Conservation (phyloP, 2,797 vertebrate species). For the Rhodeus uyekii region DNA sequence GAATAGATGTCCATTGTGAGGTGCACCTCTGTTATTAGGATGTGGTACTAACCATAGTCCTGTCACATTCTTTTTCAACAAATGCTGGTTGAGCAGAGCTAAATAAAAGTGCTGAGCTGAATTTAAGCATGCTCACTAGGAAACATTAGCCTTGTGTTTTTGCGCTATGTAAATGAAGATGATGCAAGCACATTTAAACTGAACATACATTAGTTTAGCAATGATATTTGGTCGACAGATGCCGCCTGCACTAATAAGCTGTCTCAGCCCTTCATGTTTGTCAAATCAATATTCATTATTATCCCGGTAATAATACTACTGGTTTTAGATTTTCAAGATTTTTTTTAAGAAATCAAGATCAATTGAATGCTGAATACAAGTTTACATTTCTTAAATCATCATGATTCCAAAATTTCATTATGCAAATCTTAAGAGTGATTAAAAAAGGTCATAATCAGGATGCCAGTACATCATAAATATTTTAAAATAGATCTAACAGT, state of each 20-base stretch:
- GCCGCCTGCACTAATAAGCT: neutral
- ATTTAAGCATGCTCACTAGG: neutral
- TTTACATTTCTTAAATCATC: too few species aligned
- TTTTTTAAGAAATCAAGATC: too few species aligned
- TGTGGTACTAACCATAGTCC: conserved; percentile 17
- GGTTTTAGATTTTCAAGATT: too few species aligned
- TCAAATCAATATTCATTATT: conserved; percentile 7
- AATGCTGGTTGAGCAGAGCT: neutral
- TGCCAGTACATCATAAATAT: too few species aligned
- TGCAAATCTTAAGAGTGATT: too few species aligned
- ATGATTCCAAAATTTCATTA: too few species aligned
- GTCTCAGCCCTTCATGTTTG: neutral
- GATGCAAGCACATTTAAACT: neutral
- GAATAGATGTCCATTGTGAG: neutral
- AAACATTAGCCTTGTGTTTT: neutral
- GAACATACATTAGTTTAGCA: neutral
- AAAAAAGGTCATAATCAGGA: too few species aligned
- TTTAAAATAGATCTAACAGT: too few species aligned
- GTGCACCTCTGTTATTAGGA: conserved; percentile 12
- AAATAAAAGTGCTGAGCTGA: neutral
- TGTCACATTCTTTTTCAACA: conserved; percentile 25
- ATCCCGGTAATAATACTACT: too few species aligned
- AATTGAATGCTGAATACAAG: too few species aligned
- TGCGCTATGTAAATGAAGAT: neutral
- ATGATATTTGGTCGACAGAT: neutral